phyloP scores from a whole-genome alignment of 2,888 invertebrate genomes.

The Athripsodes cinereus region DNA sequence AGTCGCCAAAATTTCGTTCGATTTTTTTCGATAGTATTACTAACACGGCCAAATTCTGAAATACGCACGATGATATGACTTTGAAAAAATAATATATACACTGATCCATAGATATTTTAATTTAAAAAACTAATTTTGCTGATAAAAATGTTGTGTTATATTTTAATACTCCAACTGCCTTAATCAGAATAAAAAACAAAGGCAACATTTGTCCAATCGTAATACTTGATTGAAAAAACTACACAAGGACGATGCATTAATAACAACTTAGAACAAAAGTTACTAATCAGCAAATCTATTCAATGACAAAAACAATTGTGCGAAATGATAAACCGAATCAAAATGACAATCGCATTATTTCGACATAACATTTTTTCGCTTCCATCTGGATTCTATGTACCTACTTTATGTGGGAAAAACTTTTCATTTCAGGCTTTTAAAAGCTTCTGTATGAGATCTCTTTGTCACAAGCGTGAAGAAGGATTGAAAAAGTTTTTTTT shows the following conservation, averaged over 20 bases:
- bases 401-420: not conserved
- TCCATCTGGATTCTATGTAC: not conserved
- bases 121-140: too few species aligned
- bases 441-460: not conserved
- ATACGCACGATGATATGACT: too few species aligned
- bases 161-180: too few species aligned
- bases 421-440: not conserved
- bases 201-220: not conserved
- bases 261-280: too few species aligned
- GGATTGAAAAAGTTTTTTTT: not conserved
- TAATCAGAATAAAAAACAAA: too few species aligned
- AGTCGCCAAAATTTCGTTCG: too few species aligned
- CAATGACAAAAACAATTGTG: not conserved
- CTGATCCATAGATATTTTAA: too few species aligned
- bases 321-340: not conserved
- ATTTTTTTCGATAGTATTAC: too few species aligned
- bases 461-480: not conserved
- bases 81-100: too few species aligned
- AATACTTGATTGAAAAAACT: not conserved
- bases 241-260: not conserved
- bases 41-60: too few species aligned
- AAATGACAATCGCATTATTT: not conserved
- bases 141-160: too few species aligned
- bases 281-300: not conserved
- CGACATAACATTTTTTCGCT: not conserved